Evolutionary conservation across 2,888 invertebrate genomes (phyloP), one percentile per base, ranked within the genome.

Genomic region (Heliconius hortense): DNA sequence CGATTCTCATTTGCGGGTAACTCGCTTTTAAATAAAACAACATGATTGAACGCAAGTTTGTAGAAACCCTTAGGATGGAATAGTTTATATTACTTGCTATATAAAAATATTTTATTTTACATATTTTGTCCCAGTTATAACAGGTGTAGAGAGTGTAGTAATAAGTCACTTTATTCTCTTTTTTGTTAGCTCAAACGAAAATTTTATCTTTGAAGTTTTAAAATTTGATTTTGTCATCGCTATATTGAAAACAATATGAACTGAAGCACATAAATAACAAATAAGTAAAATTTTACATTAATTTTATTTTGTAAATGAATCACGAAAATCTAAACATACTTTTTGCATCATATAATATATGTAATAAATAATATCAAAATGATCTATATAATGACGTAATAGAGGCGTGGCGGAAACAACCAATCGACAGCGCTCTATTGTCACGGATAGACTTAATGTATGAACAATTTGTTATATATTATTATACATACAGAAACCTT

Each of bases 381-480:
- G 81, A 79, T 80, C 77, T 80, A 80, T 80, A 80, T 80, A 75
- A 77, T 85, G 83, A 85, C 87, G 86, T 85, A 86, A 88, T 80
- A 75, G 80, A 89, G 92, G 91, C 91, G 92, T 87, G 90, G 90
- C 92, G 84, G 80, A 79, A 79, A 78, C 90, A 85, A 83, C 92
- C 92, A 92, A 92, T 92, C 90, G 85, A 88, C 88, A 87, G 84
- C 87, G 87, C 88, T 85, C 78, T 79, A 80, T 80, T 79, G 79
- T 80, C 78, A 72, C 77, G 24, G 77, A 75, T 80, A 79, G 77
- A 74, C 78, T 77, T 67, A 71, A 72, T 72, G 77, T 73, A 69
- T 76, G 60, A 56, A 71, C 74, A 72, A 78, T 74, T 74, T 35
- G 67, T 73, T 66, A 43, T 24, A 72, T 24, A 53, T 53, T 53